Evolutionary conservation across 2,113 vertebrate species (phyloP).

Genomic region (Cyanoderma ruficeps): DNA sequence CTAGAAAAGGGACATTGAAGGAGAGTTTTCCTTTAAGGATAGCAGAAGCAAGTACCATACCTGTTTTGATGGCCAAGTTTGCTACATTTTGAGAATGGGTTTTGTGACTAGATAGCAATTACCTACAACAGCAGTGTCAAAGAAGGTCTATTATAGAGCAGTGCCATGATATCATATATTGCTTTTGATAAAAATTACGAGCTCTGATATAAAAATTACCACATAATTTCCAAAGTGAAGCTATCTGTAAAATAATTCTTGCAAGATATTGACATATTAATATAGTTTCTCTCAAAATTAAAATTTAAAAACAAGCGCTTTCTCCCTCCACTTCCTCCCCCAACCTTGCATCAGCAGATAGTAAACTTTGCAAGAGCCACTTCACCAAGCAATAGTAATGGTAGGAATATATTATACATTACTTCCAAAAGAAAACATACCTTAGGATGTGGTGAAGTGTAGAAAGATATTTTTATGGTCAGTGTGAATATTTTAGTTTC

Average conservation of each 20-base stretch:
- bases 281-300: not conserved
- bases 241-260: not conserved
- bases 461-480: conserved; percentile 24
- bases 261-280: not conserved
- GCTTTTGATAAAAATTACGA: not conserved
- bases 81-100: not conserved
- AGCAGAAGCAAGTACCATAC: not conserved
- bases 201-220: not conserved
- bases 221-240: not conserved
- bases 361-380: not conserved
- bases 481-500: not conserved
- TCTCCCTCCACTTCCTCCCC: not conserved
- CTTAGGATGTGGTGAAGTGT: conserved; percentile 34
- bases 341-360: not conserved
- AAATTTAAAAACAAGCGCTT: not conserved
- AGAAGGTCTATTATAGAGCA: not conserved
- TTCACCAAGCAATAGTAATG: not conserved
- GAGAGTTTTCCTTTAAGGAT: not conserved
- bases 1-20: not conserved
- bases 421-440: conserved; percentile 48
- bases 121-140: not conserved
- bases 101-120: not conserved
- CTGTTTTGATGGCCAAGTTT: not conserved
- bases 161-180: not conserved
- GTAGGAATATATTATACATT: conserved; percentile 8